Base-by-base conservation (phyloP, 1,140 invertebrate genomes). In the Linepithema humile region DNA sequence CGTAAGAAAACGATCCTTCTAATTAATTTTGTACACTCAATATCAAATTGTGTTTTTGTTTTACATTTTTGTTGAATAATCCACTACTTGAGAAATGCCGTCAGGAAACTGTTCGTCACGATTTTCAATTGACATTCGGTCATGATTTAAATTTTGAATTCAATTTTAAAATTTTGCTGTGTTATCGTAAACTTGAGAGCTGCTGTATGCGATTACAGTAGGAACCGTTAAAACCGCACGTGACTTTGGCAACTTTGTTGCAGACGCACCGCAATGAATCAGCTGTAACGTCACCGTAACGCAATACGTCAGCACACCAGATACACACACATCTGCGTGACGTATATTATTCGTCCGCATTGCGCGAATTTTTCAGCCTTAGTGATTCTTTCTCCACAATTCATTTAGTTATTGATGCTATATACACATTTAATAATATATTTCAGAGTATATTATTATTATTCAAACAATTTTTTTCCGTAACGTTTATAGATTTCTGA, bases 281-380 rank as follows among this genome's bases (percentile, higher is more conserved):
- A 77, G 15, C 3, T 48, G 57, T 77, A 64, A 65, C 40, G 59
- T 65, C 40, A 77, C 15, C 5, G 73, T 60, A 60, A 17, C 26
- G 0, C 3, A 64, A 75, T 45, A 48, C 20, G 15, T 64, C 69
- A 15, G 23, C 17, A 43, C 5, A 29, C 23, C 10, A 74, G 20
- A 10, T 55, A 32, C 6, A 29, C 20, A 38, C 10, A 17, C 15
- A 12, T 45, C 15, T 65, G 38, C 20, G 15, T 10, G 17, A 48
- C 3, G 12, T 26, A 26, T 20, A 35, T 48, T 77, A 65, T 65
- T 64, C 17, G 1, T 60, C 29, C 26, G 15, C 9, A 23, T 38
- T 35, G 0, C 17, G 32, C 17, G 1, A 53, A 35, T 35, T 50
- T 69, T 50, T 50, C 12, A 48, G 32, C 10, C n/a, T 1, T 15